A percentile compares a stretch with the other conserved stretches of the same genome.
These are phyloP conservation scores for Stigmatopora argus DNA, from an alignment of 2,113 vertebrate species.

Conservation along the genomic window DNA sequence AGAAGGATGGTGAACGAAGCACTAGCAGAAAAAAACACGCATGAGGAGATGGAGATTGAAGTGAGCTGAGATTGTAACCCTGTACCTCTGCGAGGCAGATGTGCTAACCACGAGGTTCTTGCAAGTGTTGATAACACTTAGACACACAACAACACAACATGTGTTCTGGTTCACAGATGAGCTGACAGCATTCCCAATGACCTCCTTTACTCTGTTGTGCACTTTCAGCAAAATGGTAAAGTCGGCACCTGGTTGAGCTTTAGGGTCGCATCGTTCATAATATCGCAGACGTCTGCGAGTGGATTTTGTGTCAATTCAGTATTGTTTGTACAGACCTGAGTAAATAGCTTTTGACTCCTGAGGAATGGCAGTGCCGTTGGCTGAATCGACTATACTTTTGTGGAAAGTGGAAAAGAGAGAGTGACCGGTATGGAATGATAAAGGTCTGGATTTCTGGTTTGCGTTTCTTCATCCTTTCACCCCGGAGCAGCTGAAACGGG, in stretches of 20 bases:
- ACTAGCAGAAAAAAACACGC: neutral
- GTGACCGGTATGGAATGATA: constrained; percentile 61
- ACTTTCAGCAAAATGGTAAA: constrained; percentile 48
- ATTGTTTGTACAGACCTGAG: constrained; percentile 45
- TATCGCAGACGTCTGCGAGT: constrained; percentile 27
- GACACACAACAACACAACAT: constrained; percentile 33
- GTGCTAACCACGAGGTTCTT: neutral
- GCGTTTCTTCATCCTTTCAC: constrained; percentile 71
- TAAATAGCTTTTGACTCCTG: constrained; percentile 36
- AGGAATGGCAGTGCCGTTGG: constrained; percentile 46
- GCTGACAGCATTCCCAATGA: constrained; percentile 29
- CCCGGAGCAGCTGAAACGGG: constrained; percentile 70
- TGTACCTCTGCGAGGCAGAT: neutral
- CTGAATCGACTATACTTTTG: constrained; percentile 43
- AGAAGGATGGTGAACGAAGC: neutral
- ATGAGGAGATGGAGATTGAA: neutral
- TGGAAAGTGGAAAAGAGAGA: constrained; percentile 30
- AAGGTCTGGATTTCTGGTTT: constrained; percentile 68
- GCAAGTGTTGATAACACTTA: constrained; percentile 7
- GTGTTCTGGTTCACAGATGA: constrained; percentile 10
- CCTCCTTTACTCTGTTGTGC: constrained; percentile 40
- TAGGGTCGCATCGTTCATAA: constrained; percentile 45
- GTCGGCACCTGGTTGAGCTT: constrained; percentile 47
- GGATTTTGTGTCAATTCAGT: constrained; percentile 50
- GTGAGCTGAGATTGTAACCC: neutral